Evolutionary conservation across 2,888 invertebrate species (phyloP), one percentile per base, ranked within the genome.

Genomic region (Gnatocerus cornutus): DNA sequence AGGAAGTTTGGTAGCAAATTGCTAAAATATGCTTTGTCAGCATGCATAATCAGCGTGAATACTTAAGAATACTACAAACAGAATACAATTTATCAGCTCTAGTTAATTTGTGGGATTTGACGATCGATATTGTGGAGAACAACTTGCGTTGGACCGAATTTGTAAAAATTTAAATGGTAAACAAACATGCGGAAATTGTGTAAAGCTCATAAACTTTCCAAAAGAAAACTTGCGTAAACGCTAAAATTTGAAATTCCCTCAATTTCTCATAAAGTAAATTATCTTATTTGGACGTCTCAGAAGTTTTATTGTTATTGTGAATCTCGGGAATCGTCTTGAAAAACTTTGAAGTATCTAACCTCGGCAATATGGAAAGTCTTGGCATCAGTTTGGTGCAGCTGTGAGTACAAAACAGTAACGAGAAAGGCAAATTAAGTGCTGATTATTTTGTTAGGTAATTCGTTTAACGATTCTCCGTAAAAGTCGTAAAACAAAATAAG

Each of bases 251-350:
- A 43, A 56, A 27, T 56, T 56, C 12, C 4, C 14, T 55, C 39
- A 55, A 39, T 52, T 52, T 33, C 37, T 55, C 55, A 55, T 55
- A 55, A 55, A 55, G 39, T 56, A 27, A 43, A 41, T 56, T 56
- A 56, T 56, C 55, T 39, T 55, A 56, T 56, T 56, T 41, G 56
- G 56, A 16, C 16, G 27, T 56, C 56, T 56, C 41, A 27, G 1
- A 43, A 56, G 56, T 43, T 56, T 56, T 56, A 56, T 56, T 56
- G 56, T 56, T 56, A 41, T 56, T 56, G 43, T 43, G 43, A 55
- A 39, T 55, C 55, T 16, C 30, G 29, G 52, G 30, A 52, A 13
- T 10, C 52, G 13, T 30, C 52, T 33, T 33, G 33, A 55, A 39
- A 55, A 55, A 55, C 39, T 55, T 55, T 55, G 16, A 16, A 16